Percentiles rank a stretch among this genome's conserved stretches.
These are phyloP conservation scores for Bradypus variegatus DNA, from an alignment of 2,797 vertebrate genomes.

Conservation along the genomic window DNA sequence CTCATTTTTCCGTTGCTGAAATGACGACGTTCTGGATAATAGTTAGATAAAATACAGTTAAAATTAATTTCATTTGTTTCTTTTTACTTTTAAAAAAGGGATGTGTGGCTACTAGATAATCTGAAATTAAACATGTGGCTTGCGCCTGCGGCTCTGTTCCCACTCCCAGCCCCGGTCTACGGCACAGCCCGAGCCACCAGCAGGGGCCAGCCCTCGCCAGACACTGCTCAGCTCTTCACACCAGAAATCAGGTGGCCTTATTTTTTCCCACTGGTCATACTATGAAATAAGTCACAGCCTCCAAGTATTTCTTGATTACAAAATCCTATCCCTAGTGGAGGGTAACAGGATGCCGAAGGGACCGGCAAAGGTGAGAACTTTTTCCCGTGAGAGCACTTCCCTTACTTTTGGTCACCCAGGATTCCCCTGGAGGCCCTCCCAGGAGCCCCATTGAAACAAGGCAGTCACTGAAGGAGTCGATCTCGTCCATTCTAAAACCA, in stretches of 20 bases:
- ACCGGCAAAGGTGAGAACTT: not conserved
- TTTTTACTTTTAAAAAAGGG: not conserved
- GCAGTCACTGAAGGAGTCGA: not conserved
- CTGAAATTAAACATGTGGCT: not conserved
- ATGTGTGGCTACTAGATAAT: not conserved
- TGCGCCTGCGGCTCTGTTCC: not conserved
- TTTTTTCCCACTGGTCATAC: not conserved
- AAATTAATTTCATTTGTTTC: not conserved
- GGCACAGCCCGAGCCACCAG: not conserved
- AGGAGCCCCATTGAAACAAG: not conserved
- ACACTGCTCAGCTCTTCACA: not conserved
- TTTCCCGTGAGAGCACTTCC: not conserved
- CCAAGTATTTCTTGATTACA: not conserved
- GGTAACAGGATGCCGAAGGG: not conserved
- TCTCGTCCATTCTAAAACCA: not conserved
- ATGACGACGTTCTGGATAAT: not conserved
- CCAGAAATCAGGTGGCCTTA: not conserved
- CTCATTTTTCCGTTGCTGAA: not conserved
- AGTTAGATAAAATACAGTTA: not conserved
- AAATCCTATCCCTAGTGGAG: not conserved
- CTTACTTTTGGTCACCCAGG: rapidly evolving
- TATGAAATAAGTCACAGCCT: not conserved
- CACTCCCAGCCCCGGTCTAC: too few relatives aligned
- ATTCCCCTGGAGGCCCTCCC: too few relatives aligned
- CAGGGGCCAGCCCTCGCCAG: constrained; percentile 41